phyloP scores from a whole-genome alignment of 2,113 vertebrate genomes.

The Rissa tridactyla region DNA sequence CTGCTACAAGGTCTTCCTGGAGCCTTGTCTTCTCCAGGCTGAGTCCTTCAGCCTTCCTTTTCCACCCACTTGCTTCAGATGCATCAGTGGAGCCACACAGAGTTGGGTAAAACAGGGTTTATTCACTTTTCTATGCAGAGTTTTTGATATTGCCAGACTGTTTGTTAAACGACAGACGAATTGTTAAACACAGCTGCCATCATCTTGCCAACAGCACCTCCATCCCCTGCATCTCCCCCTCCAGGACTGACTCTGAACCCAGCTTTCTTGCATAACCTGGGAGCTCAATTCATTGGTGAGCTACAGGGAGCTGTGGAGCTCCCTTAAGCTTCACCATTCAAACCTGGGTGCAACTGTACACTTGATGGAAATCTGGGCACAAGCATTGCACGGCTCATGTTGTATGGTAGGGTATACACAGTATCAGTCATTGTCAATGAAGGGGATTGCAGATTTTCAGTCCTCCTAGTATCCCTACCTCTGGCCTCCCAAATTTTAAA shows the following conservation, averaged over 20 bases:
- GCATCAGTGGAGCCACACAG: not conserved
- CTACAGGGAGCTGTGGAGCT: not conserved
- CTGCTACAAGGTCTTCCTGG: too few species aligned
- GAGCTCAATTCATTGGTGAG: not conserved
- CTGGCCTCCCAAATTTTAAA: not conserved
- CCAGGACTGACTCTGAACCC: not conserved
- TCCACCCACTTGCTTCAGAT: not conserved
- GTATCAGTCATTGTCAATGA: not conserved
- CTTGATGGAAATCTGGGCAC: not conserved
- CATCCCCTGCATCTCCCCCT: not conserved
- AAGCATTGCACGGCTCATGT: not conserved
- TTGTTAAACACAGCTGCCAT: not conserved
- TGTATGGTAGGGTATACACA: too few species aligned
- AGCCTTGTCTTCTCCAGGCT: too few species aligned
- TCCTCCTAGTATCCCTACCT: too few species aligned
- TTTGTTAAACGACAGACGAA: too few species aligned
- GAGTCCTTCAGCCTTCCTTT: not conserved
- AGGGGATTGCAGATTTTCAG: not conserved
- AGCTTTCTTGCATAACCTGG: not conserved
- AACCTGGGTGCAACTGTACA: too few species aligned
- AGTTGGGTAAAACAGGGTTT: fast-evolving
- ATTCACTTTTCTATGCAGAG: not conserved
- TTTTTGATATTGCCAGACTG: not conserved
- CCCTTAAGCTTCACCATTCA: not conserved
- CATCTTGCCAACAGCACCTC: not conserved